phyloP scores from a whole-genome alignment of 2,797 vertebrate genomes.

The Clarias platycephalus region DNA sequence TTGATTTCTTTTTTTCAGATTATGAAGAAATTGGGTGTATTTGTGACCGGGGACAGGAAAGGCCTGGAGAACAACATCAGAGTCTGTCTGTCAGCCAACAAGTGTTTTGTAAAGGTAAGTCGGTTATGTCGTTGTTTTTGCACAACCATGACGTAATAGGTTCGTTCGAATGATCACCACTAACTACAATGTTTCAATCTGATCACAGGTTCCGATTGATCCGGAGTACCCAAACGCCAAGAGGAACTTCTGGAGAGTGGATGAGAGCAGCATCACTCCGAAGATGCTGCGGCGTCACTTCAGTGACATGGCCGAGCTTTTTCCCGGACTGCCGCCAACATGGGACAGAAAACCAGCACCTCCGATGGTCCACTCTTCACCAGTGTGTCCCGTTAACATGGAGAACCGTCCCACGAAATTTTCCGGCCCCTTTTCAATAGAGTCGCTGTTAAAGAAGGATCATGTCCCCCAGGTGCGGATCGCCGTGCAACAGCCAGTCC shows the following conservation, averaged over 20 bases:
- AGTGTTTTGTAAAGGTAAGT: slow-evolving; percentile 73
- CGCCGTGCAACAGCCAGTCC: slow-evolving; percentile 13
- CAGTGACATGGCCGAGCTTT: slow-evolving; percentile 62
- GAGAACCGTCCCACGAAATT: slow-evolving; percentile 61
- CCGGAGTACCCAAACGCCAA: slow-evolving; percentile 56
- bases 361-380: neutral
- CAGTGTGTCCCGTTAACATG: neutral
- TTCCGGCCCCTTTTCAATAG: slow-evolving; percentile 71
- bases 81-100: slow-evolving; percentile 71
- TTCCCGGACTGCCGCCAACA: slow-evolving; percentile 62
- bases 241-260: slow-evolving; percentile 74
- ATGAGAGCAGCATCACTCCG: slow-evolving; percentile 65
- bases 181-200: neutral
- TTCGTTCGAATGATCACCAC: neutral
- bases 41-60: slow-evolving; percentile 61
- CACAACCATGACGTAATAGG: neutral
- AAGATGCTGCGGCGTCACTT: slow-evolving; percentile 76
- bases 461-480: neutral
- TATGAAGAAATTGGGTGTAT: slow-evolving; percentile 62
- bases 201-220: slow-evolving; percentile 64
- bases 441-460: slow-evolving; percentile 69
- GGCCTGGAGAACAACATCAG: slow-evolving; percentile 68
- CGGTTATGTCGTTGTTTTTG: neutral
- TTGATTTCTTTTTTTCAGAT: slow-evolving; percentile 56
- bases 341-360: neutral